phyloP scores from a whole-genome alignment of 2,113 vertebrate species.

The Vidua chalybeata region DNA sequence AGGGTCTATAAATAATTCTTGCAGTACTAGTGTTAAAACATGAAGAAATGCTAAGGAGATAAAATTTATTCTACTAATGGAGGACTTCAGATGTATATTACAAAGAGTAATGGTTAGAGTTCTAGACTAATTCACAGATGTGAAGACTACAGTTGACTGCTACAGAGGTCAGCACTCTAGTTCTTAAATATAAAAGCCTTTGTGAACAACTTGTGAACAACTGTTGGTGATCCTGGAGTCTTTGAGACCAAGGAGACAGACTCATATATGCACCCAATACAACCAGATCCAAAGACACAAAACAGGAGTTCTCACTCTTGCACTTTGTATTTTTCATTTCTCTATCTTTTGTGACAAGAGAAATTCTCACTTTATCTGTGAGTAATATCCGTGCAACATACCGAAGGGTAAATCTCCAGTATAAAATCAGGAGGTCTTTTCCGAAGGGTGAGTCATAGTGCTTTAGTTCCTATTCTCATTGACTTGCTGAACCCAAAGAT shows the following conservation, averaged over 20 bases:
- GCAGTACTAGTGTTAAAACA: background rate
- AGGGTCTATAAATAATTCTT: background rate
- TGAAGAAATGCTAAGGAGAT: background rate
- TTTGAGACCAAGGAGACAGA: background rate
- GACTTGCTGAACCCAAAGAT: background rate
- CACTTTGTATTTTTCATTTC: background rate
- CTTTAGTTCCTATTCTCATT: background rate
- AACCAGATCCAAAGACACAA: background rate
- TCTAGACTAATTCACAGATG: background rate
- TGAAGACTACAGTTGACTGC: background rate
- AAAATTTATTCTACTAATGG: background rate
- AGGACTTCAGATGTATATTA: background rate
- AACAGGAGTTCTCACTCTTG: background rate
- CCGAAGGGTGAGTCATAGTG: background rate
- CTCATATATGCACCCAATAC: fast-evolving
- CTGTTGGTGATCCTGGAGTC: background rate
- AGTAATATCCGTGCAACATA: background rate
- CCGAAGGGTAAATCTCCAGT: background rate
- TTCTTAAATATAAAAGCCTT: background rate
- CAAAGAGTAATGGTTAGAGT: background rate
- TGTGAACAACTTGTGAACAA: background rate
- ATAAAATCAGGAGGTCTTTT: background rate
- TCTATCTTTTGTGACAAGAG: background rate
- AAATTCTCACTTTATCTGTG: background rate
- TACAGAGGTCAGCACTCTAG: background rate